phyloP scores from a whole-genome alignment of 1,140 invertebrate genomes.

The Lutraria rhynchaena region DNA sequence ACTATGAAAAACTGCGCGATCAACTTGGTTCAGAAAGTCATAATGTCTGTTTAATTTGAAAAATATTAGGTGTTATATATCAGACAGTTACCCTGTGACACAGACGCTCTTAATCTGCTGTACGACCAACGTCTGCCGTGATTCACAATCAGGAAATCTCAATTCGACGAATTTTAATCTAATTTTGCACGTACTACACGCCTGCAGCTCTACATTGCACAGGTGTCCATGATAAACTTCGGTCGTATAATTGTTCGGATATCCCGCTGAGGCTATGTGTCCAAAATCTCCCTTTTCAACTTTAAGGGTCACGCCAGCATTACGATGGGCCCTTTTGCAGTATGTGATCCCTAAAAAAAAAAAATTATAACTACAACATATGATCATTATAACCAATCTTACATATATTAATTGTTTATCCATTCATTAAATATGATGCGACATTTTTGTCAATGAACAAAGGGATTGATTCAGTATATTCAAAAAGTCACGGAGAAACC shows the following conservation, averaged over 20 bases:
- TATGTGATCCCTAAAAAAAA: conserved; percentile 57
- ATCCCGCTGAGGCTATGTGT: conserved; percentile 65
- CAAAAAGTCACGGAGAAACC: no score
- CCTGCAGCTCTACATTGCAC: conserved; percentile 74
- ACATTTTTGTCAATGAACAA: no score
- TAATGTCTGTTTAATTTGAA: no score
- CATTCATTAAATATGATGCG: no score
- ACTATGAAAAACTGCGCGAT: no score
- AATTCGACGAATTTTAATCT: conserved; percentile 70
- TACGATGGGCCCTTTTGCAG: conserved; percentile 55
- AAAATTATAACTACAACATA: no score
- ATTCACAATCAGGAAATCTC: conserved; percentile 66
- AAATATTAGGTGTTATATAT: no score
- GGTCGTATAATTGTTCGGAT: conserved; percentile 70
- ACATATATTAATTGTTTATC: no score
- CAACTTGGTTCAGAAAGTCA: no score
- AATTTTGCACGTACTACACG: conserved; percentile 76
- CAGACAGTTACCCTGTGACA: conserved; percentile 61
- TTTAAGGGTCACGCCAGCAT: conserved; percentile 53
- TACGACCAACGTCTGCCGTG: conserved; percentile 39
- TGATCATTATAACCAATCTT: no score
- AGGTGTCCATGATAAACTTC: conserved; percentile 64
- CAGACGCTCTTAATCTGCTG: conserved; percentile 62
- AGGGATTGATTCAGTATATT: no score
- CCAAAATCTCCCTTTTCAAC: conserved; percentile 76